These are phyloP conservation scores for Perca schrenkii DNA, from an alignment of 2,113 vertebrate species.

Conservation along the genomic window DNA sequence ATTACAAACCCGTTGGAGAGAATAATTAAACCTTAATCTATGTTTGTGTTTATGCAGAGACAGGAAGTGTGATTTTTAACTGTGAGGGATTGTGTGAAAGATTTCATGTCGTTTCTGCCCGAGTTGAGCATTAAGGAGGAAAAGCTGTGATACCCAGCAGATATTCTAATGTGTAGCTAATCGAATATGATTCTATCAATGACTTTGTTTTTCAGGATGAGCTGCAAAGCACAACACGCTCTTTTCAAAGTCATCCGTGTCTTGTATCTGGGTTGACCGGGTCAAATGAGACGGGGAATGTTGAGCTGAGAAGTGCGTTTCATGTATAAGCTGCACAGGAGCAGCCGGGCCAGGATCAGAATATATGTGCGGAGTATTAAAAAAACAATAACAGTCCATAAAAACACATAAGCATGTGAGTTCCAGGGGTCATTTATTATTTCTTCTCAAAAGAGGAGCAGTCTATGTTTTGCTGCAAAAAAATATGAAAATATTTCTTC, in stretches of 20 bases:
- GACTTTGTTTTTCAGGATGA: conserved; percentile 27
- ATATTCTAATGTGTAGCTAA: conserved; percentile 18
- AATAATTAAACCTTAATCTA: conserved; percentile 49
- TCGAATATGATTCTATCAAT: conserved; percentile 31
- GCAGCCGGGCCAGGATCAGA: background rate
- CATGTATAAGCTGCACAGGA: conserved; percentile 25
- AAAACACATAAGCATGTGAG: background rate
- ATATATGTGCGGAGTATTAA: conserved; percentile 8
- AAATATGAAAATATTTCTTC: background rate
- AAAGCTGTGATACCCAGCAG: background rate
- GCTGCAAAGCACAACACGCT: conserved; percentile 11
- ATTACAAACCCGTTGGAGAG: conserved; percentile 60
- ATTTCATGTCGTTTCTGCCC: background rate
- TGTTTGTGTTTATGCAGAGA: conserved; percentile 18
- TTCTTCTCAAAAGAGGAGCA: background rate
- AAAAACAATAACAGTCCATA: background rate
- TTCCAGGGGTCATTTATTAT: background rate
- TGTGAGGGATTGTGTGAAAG: too few species aligned
- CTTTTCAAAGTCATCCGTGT: conserved; percentile 37
- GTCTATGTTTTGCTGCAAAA: background rate
- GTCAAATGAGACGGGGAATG: conserved; percentile 30
- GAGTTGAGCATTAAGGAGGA: background rate
- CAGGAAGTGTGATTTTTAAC: conserved; percentile 10
- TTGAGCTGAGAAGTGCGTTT: conserved; percentile 23
- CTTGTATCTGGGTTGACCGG: conserved; percentile 1